phyloP scores from a whole-genome alignment of 2,888 invertebrate genomes.

The Drosophila putrida region DNA sequence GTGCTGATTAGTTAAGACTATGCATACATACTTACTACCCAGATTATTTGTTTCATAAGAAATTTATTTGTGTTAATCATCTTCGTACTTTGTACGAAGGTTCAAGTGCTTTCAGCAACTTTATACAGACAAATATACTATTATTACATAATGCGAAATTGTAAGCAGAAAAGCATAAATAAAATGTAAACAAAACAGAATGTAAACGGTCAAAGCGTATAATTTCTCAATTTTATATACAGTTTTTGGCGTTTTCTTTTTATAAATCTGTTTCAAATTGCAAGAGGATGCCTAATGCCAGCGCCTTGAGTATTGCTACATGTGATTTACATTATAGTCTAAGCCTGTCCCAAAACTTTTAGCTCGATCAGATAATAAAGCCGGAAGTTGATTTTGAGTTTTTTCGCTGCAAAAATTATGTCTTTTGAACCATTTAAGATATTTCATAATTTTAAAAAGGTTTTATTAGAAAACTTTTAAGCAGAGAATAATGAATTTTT shows the following conservation, averaged over 20 bases:
- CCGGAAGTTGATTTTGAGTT: too few relatives aligned
- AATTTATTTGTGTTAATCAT: conserved; percentile 2
- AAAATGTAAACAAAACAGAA: conserved; percentile 26
- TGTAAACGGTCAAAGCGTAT: conserved; percentile 25
- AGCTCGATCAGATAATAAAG: too few relatives aligned
- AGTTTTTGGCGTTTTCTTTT: not conserved
- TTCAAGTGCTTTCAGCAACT: conserved; percentile 51
- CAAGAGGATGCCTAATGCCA: too few relatives aligned
- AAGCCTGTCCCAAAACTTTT: too few relatives aligned
- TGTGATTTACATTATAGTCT: too few relatives aligned
- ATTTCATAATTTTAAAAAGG: too few relatives aligned
- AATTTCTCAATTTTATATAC: conserved; percentile 18
- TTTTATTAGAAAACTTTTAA: too few relatives aligned
- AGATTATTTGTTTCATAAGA: not conserved
- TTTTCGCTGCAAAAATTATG: too few relatives aligned
- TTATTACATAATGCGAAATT: conserved; percentile 17
- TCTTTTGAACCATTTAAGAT: too few relatives aligned
- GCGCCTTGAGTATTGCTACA: too few relatives aligned
- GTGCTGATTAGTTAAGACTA: conserved; percentile 22
- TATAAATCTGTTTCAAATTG: not conserved
- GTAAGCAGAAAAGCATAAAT: conserved; percentile 24
- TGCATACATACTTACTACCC: conserved; percentile 1
- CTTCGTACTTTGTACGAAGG: conserved; percentile 19
- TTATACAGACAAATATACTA: conserved; percentile 14
- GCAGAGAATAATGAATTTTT: too few relatives aligned